Evolutionary conservation across 2,113 vertebrate species (phyloP).

Genomic region (Amphiprion ocellaris): DNA sequence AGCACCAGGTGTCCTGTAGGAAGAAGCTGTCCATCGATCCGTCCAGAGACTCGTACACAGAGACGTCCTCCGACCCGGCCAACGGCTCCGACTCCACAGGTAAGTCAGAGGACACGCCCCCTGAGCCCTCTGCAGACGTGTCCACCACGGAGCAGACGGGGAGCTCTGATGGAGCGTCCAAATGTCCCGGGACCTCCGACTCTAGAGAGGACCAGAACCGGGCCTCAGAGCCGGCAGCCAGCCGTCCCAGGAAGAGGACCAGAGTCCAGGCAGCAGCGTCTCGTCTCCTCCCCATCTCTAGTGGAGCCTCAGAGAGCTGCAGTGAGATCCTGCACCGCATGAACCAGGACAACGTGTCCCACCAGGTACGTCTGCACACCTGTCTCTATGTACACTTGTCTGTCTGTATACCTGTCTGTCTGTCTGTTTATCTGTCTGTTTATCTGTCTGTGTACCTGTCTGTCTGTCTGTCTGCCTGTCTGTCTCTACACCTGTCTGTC

Average conservation of each 20-base stretch:
- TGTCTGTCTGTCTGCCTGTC: neutral
- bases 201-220: slow-evolving; percentile 1
- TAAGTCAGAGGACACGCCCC: neutral
- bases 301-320: slow-evolving; percentile 68
- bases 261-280: slow-evolving; percentile 70
- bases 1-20: slow-evolving; percentile 68
- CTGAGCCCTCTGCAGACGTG: neutral
- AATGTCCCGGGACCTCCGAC: neutral
- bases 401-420: too few species aligned
- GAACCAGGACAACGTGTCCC: slow-evolving; percentile 70
- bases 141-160: neutral
- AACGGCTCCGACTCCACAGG: neutral
- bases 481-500: too few species aligned
- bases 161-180: neutral
- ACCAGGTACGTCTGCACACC: slow-evolving; percentile 50
- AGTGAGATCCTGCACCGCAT: slow-evolving; percentile 73
- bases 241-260: slow-evolving; percentile 50
- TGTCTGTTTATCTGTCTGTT: neutral
- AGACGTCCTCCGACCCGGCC: neutral
- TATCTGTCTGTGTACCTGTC: neutral
- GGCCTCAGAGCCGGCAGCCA: neutral
- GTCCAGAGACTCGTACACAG: neutral
- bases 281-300: slow-evolving; percentile 66
- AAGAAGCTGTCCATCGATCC: slow-evolving; percentile 56
- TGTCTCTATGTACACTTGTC: neutral